Evolutionary conservation across 2,888 invertebrate genomes (phyloP), one percentile per base, ranked within the genome.

Genomic region (Germaria angustata): DNA sequence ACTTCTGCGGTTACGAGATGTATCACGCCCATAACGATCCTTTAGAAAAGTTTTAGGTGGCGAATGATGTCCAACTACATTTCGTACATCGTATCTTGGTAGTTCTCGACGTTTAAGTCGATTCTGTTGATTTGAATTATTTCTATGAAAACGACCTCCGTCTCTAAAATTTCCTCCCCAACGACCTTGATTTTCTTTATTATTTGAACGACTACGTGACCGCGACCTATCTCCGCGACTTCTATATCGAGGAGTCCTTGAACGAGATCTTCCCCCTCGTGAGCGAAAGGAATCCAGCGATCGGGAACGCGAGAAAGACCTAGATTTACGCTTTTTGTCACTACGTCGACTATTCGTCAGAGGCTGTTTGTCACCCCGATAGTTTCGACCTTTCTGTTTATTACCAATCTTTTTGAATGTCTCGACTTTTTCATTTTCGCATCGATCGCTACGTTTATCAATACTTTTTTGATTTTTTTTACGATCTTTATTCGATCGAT

Each of bases 51-150:
- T 28, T 46, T 82, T 82, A 28, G 79, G 20, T 0, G 79, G 65
- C 15, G 66, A 59, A 49, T 90, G 89, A 4, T 87, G 84, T 5
- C 94, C 93, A 8, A 97, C 95, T 41, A 97, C 92, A 81, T 95
- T 94, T 46, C 97, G 93, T 9, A 97, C 96, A 92, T 96, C 95
- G 89, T 97, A 97, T 2, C 97, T 93, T 86, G 95, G 95, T 63
- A 97, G 91, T 87, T 97, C 96, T 87, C 95, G 95, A 15, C 96
- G 93, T 87, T 95, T 95, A 71, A 93, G 86, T 2, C 89, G 55
- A 68, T 36, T 66, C 0, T 66, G 51, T n/a, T 66, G 66, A 28
- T 76, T 68, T 11, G 49, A 15, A 39, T 55, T 46, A 2, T 73
- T 41, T 51, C 83, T 80, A 8, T 68, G 32, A 3, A 80, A 80